Evolutionary conservation across 2,888 invertebrate genomes (phyloP), one percentile per base, ranked within the genome.

Genomic region (Chironomus riparius): DNA sequence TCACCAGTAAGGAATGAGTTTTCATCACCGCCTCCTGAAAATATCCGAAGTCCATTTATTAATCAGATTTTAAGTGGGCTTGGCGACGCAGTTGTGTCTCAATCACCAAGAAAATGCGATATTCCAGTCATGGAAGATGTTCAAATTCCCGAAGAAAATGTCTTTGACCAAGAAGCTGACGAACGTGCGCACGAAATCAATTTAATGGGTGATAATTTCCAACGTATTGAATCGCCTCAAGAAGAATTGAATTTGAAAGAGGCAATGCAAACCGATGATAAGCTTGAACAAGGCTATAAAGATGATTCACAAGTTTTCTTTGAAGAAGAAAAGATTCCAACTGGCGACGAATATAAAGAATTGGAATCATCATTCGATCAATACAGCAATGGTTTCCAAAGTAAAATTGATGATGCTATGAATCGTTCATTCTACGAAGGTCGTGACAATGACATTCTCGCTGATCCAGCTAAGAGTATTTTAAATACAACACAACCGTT

Each of bases 41-140:
- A 76, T 18, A 74, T 76, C n/a, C 77, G 21, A 76, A 78, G 47
- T 78, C 78, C 21, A 72, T 69, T 62, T 22, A 68, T 68, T 73
- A 50, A 56, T 22, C 38, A 28, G n/a, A 68, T 68, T 7, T 68
- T 68, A 15, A 48, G 62, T 10, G 15, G 22, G 2, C 75, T 77
- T 22, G 21, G 73, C 3, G 83, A 83, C 78, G 81, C 81, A 73
- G 83, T 91, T 68, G 84, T 91, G 56, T 87, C 91, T 0, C 89
- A 92, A 81, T 92, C 92, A 13, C 93, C 93, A 0, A 87, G 90
- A 78, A 91, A 91, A 81, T 89, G 89, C 0, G 82, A 80, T 21
- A 24, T 47, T 12, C 79, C 79, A 15, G 79, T 82, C 74, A 83
- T 84, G 82, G 83, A 83, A 70, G 78, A 81, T 3, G 50, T 74